Conservation (phyloP, 2,888 invertebrate genomes). For the Hybos culiciformis region DNA sequence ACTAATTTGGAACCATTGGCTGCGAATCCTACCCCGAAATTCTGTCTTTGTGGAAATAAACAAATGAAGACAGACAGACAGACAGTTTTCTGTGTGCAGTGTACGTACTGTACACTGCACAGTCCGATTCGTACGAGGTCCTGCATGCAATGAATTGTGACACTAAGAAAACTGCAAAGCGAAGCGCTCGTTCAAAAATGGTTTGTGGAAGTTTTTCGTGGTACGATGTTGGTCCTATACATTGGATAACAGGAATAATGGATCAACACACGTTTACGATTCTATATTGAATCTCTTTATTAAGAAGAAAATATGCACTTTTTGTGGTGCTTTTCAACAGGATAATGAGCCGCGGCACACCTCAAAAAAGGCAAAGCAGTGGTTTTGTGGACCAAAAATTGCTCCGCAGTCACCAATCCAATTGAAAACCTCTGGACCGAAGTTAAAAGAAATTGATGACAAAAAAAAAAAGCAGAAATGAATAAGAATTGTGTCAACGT, state of each 20-base stretch:
- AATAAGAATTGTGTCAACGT: neutral
- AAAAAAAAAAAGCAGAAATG: neutral
- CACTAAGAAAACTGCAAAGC: too few relatives aligned
- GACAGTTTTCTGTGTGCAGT: too few relatives aligned
- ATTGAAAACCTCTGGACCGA: conserved; percentile 6
- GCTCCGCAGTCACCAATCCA: conserved; percentile 7
- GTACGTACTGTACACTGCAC: too few relatives aligned
- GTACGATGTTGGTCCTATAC: conserved; percentile 3
- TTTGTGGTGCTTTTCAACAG: conserved; percentile 4
- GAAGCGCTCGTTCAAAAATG: too few relatives aligned
- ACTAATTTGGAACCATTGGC: too few relatives aligned
- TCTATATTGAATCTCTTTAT: neutral
- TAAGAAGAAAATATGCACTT: neutral
- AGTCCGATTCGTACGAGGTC: too few relatives aligned
- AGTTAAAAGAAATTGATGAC: neutral
- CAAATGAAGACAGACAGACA: too few relatives aligned
- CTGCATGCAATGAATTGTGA: too few relatives aligned
- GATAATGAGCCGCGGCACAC: conserved; percentile 4
- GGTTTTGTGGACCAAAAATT: conserved; percentile 4
- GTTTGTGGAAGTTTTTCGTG: conserved; percentile 2
- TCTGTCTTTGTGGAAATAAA: too few relatives aligned
- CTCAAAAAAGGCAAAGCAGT: conserved; percentile 3
- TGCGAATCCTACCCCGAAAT: too few relatives aligned
- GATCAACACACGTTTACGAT: neutral
- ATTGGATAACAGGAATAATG: conserved; percentile 2